Percentiles rank a stretch among this genome's conserved stretches.
These are phyloP conservation scores for Pheosia tremula DNA, from an alignment of 2,888 invertebrate genomes.

Conservation along the genomic window DNA sequence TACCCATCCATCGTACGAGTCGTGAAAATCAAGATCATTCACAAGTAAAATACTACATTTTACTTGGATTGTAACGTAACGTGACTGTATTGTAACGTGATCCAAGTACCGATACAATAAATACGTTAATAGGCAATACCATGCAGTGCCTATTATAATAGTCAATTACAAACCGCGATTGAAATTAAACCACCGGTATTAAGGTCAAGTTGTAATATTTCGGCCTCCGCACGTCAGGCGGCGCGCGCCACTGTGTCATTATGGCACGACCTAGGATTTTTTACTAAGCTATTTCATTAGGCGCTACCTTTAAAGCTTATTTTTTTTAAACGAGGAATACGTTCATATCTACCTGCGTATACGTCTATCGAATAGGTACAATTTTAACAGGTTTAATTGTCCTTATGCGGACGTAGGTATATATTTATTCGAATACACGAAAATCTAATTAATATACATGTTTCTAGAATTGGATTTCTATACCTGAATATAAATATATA, in stretches of 20 bases:
- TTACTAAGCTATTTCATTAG: conserved; percentile 26
- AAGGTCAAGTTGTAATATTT: conserved; percentile 58
- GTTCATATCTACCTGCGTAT: conserved; percentile 34
- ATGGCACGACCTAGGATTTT: conserved; percentile 43
- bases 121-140: conserved; percentile 30
- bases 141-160: conserved; percentile 37
- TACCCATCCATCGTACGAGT: not conserved
- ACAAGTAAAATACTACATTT: too few relatives aligned
- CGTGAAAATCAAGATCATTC: not conserved
- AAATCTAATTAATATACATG: not conserved
- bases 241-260: conserved; percentile 50
- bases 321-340: not conserved
- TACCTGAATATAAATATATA: not conserved
- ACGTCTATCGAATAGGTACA: conserved; percentile 27
- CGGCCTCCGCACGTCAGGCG: conserved; percentile 62
- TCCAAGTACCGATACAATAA: conserved; percentile 20
- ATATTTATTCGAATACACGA: not conserved
- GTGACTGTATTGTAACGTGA: conserved; percentile 11
- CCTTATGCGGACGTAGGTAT: not conserved
- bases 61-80: too few relatives aligned
- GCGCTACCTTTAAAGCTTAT: conserved; percentile 27
- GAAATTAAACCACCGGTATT: conserved; percentile 54
- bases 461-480: not conserved
- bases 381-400: conserved; percentile 13
- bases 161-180: conserved; percentile 50